A percentile compares a stretch with the other conserved stretches of the same genome.
Evolutionary conservation across 2,113 vertebrate species (phyloP).

Genomic region (Gavia stellata): DNA sequence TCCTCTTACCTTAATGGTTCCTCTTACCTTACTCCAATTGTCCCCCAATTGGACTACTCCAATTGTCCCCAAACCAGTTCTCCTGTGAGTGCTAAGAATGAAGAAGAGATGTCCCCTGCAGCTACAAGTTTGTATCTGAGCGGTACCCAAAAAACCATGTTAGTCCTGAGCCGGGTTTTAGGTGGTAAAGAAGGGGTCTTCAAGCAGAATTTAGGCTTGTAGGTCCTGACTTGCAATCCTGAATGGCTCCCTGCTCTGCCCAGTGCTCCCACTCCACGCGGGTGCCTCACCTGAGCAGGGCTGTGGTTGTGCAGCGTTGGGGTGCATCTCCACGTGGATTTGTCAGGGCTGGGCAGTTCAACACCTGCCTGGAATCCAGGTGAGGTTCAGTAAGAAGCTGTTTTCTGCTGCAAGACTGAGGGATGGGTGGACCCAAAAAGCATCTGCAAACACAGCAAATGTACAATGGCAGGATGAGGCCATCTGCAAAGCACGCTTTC

Average conservation of each 20-base stretch:
- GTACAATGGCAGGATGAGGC: not conserved
- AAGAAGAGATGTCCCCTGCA: not conserved
- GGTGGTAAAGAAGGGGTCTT: not conserved
- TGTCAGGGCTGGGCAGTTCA: not conserved
- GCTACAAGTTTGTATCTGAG: not conserved
- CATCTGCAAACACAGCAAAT: not conserved
- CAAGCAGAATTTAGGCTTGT: not conserved
- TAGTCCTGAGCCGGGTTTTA: not conserved
- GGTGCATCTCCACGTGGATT: accelerated
- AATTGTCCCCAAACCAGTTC: not conserved
- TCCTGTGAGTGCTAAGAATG: not conserved
- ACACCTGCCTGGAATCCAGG: not conserved
- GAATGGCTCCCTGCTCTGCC: not conserved
- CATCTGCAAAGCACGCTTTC: accelerated
- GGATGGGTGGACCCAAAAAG: not conserved
- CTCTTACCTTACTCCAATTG: not conserved
- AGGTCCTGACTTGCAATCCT: not conserved
- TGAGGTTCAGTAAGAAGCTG: not conserved
- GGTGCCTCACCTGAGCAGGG: not conserved
- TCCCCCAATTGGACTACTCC: not conserved
- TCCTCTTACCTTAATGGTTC: not conserved
- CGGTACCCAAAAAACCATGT: not conserved
- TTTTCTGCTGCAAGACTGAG: not conserved
- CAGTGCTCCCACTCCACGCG: accelerated
- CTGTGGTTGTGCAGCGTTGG: not conserved